These are phyloP conservation scores for Andrena praecox DNA, from an alignment of 2,888 invertebrate species.

Conservation along the genomic window DNA sequence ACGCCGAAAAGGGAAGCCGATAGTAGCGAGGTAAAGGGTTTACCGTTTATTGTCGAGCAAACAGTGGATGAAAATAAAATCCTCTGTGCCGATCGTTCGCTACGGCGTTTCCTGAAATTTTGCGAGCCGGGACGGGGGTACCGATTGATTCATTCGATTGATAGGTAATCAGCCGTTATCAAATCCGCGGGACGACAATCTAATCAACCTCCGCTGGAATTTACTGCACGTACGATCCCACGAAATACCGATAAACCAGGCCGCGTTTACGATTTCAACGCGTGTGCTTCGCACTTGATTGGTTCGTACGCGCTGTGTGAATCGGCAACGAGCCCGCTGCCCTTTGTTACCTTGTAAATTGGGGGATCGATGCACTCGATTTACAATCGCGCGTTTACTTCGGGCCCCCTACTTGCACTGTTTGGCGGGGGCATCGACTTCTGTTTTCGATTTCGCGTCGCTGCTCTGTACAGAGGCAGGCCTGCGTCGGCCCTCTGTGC, in stretches of 20 bases:
- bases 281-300: constrained; percentile 63
- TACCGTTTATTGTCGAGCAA: no score
- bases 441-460: neutral
- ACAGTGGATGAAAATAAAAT: constrained; percentile 10
- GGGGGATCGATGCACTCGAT: constrained; percentile 51
- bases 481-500: no score
- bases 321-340: constrained; percentile 52
- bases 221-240: constrained; percentile 55
- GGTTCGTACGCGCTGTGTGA: constrained; percentile 50
- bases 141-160: constrained; percentile 55
- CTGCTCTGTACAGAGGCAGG: neutral
- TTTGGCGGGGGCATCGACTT: constrained; percentile 1
- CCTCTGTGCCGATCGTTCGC: neutral
- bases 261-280: constrained; percentile 61
- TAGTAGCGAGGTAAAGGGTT: no score
- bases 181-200: constrained; percentile 57
- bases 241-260: constrained; percentile 61
- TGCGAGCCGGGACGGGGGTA: neutral
- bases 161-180: constrained; percentile 61
- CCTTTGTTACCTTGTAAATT: constrained; percentile 65
- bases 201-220: constrained; percentile 54
- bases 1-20: no score
- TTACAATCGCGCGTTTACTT: constrained; percentile 34
- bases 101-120: constrained; percentile 9
- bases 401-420: neutral